Evolutionary conservation across 2,888 invertebrate genomes (phyloP).

Genomic region (Atherix ibis): DNA sequence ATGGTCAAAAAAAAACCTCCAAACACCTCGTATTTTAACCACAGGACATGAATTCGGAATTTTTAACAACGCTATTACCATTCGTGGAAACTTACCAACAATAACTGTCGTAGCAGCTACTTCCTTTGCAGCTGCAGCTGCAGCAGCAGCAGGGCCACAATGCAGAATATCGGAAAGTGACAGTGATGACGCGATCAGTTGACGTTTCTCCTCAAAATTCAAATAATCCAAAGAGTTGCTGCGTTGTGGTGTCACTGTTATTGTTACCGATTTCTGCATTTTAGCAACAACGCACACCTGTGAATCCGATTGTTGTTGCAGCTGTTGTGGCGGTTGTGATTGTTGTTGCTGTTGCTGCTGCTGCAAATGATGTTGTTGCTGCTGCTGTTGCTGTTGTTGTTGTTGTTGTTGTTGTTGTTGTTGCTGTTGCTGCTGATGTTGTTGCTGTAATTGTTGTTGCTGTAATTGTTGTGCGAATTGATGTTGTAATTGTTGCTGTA

Average conservation of each 20-base stretch:
- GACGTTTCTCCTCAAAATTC: slow-evolving; percentile 82
- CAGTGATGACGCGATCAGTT: slow-evolving; percentile 74
- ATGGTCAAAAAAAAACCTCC: too few relatives aligned
- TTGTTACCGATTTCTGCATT: slow-evolving; percentile 45
- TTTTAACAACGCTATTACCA: too few relatives aligned
- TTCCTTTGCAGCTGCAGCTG: slow-evolving; percentile 32
- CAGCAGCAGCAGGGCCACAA: slow-evolving; percentile 44
- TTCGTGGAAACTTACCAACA: slow-evolving; percentile 23
- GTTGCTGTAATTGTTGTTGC: slow-evolving; percentile 14
- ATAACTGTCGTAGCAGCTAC: slow-evolving; percentile 33
- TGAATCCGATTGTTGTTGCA: slow-evolving; percentile 14
- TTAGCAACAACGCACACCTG: slow-evolving; percentile 32
- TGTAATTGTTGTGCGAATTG: slow-evolving; percentile 19
- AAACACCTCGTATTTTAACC: too few relatives aligned
- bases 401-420: slow-evolving; percentile 5
- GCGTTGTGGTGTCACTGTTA: slow-evolving; percentile 49
- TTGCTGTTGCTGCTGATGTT: slow-evolving; percentile 10
- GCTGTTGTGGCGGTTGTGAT: slow-evolving; percentile 4
- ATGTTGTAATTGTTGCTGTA: slow-evolving; percentile 2
- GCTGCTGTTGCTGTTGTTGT: slow-evolving; percentile 1
- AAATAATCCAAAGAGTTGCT: slow-evolving; percentile 78
- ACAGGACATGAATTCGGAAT: too few relatives aligned
- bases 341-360: slow-evolving; percentile 4
- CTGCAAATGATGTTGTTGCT: slow-evolving; percentile 2
- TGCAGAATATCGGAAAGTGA: slow-evolving; percentile 74